Conservation (phyloP, 2,888 invertebrate species). For the Conus canariensis region DNA sequence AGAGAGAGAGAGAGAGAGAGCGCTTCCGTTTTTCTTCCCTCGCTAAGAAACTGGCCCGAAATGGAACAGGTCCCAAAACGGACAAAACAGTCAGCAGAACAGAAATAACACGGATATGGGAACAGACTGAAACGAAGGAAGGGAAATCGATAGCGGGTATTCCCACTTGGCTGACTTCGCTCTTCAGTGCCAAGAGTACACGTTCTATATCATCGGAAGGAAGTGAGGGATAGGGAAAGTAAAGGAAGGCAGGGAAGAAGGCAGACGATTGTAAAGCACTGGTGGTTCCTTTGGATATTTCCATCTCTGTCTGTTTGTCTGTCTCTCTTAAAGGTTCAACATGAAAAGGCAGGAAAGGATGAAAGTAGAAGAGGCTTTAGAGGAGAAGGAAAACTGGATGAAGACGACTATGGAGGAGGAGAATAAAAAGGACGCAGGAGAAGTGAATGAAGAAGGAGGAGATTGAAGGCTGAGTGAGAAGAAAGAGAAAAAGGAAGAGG, state of each 20-base stretch:
- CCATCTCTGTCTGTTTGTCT: no score
- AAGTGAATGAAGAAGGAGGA: not conserved
- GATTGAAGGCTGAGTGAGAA: not conserved
- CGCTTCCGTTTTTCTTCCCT: not conserved
- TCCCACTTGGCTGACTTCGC: conserved; percentile 18
- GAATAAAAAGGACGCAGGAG: not conserved
- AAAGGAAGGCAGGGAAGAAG: not conserved
- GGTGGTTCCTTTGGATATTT: no score
- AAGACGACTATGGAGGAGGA: not conserved
- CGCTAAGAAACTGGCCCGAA: not conserved
- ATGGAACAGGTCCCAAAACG: not conserved
- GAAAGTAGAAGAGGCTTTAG: not conserved
- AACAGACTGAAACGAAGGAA: not conserved
- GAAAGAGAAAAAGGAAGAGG: not conserved
- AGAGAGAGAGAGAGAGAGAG: not conserved
- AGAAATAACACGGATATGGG: conserved; percentile 3
- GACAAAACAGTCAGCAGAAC: not conserved
- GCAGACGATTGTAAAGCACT: no score
- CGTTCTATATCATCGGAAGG: not conserved
- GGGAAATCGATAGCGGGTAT: conserved; percentile 8
- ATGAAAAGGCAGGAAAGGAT: not conserved
- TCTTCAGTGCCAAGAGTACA: conserved; percentile 12
- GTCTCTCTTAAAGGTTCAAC: no score
- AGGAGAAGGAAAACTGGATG: not conserved
- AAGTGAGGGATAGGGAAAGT: not conserved